Evolutionary conservation across 2,888 invertebrate genomes (phyloP), one percentile per base, ranked within the genome.

Genomic region (Hylaea fasciaria): DNA sequence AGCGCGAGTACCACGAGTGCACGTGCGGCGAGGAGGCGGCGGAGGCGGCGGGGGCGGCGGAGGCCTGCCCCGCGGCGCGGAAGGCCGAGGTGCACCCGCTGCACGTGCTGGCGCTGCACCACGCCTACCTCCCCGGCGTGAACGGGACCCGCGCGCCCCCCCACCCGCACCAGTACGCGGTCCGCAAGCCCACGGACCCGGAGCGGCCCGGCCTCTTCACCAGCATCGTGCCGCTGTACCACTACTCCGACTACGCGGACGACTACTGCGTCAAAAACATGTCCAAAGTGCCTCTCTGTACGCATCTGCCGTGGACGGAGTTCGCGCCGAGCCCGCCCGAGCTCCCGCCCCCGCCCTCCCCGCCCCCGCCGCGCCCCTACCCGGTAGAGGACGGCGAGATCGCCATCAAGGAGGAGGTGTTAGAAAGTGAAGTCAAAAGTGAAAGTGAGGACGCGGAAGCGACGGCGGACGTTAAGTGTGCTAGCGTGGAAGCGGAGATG

Each of bases 101-200:
- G 69, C 92, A 85, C 76, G 92, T 95, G 57, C 86, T 88, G 62
- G 89, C 92, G 57, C 83, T 94, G 57, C 94, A 94, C 79, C 86
- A 94, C 78, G 87, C 84, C 41, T 86, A 80, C 65, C 83, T 94
- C 68, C 91, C 93, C 50, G 94, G 94, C 63, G 86, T 95, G 49
- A 95, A 94, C 81, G 95, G 94, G 67, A 94, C 94, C 62, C 88
- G 93, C 16, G 91, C 91, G 1, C 90, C 89, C 0, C 68, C 85
- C 16, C 71, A 78, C 48, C 88, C 87, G 29, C 89, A 87, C 74
- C 78, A 73, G 65, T 86, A 80, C 85, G 86, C 86, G 78, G 93
- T 87, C n/a, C 77, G 91, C 0, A 72, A 78, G 3, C 82, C 85
- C 11, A 68, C 68, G 12, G 72, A 81, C 64, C 77, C 83, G 17